Percentiles rank a stretch among this genome's conserved stretches.
Evolutionary conservation across 2,888 invertebrate species (phyloP).

Genomic region (Geotrupes spiniger): DNA sequence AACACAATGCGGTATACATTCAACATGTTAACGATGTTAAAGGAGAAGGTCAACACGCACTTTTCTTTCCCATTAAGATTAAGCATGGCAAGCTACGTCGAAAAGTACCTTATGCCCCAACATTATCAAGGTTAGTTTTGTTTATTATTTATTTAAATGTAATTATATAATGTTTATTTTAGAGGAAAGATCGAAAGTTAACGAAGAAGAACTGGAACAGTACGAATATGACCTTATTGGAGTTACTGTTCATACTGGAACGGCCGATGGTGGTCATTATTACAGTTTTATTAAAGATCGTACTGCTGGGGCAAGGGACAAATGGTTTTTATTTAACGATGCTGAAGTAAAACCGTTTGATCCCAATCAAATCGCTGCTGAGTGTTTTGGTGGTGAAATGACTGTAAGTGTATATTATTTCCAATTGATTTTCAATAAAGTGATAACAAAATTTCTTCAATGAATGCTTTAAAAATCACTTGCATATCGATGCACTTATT

Average conservation of each 20-base stretch:
- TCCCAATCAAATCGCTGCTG: slow-evolving; percentile 89
- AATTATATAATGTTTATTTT: slow-evolving; percentile 31
- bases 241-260: slow-evolving; percentile 97
- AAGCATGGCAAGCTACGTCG: slow-evolving; percentile 94
- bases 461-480: too few species aligned
- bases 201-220: slow-evolving; percentile 59
- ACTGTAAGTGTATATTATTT: slow-evolving; percentile 74
- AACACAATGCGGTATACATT: slow-evolving; percentile 97
- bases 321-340: slow-evolving; percentile 91
- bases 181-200: slow-evolving; percentile 62
- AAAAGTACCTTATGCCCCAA: slow-evolving; percentile 88
- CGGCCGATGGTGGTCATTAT: slow-evolving; percentile 95
- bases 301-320: slow-evolving; percentile 70
- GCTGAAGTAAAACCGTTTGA: slow-evolving; percentile 94
- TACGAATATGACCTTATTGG: slow-evolving; percentile 70
- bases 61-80: slow-evolving; percentile 92
- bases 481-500: too few species aligned
- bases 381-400: slow-evolving; percentile 98
- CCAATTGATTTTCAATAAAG: too few species aligned
- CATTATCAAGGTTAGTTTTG: slow-evolving; percentile 67
- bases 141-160: background rate
- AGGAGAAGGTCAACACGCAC: slow-evolving; percentile 96
- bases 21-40: slow-evolving; percentile 96
- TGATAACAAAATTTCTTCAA: too few species aligned
- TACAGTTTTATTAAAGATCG: slow-evolving; percentile 93